Evolutionary conservation across 2,797 vertebrate genomes (phyloP).

Genomic region (Typhlichthys eigenmanni): DNA sequence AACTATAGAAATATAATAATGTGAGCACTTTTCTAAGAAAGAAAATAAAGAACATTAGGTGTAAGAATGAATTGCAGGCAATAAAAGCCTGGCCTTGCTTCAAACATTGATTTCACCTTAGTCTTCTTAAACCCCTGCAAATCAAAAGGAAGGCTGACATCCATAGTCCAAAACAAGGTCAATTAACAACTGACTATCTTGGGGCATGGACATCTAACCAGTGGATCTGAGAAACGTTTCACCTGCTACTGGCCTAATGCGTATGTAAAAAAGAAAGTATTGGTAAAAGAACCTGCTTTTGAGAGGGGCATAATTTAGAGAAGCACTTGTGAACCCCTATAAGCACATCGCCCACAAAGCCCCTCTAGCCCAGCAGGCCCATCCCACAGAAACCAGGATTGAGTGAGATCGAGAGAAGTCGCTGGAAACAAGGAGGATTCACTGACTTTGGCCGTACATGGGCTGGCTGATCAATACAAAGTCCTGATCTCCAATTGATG

Average conservation of each 20-base stretch:
- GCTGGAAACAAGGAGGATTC: slow-evolving; percentile 54
- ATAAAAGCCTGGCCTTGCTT: slow-evolving; percentile 28
- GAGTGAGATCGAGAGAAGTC: slow-evolving; percentile 52
- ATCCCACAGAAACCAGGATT: slow-evolving; percentile 49
- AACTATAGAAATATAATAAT: slow-evolving; percentile 11
- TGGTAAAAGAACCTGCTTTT: slow-evolving; percentile 23
- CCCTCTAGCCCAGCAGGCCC: slow-evolving; percentile 18
- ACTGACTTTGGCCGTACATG: slow-evolving; percentile 63
- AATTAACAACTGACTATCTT: slow-evolving; percentile 30
- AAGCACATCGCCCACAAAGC: slow-evolving; percentile 16
- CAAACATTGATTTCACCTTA: slow-evolving; percentile 13
- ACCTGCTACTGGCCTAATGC: background rate
- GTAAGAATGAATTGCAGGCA: slow-evolving; percentile 30
- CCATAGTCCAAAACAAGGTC: slow-evolving; percentile 3
- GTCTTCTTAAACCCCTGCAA: slow-evolving; percentile 26
- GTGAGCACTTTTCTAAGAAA: background rate
- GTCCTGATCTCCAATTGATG: slow-evolving; percentile 75
- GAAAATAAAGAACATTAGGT: slow-evolving; percentile 26
- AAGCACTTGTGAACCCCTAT: background rate
- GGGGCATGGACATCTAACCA: slow-evolving; percentile 2
- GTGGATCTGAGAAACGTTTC: too few relatives aligned
- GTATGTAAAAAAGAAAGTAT: slow-evolving; percentile 11
- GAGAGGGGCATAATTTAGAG: slow-evolving; percentile 7
- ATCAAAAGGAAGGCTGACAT: background rate
- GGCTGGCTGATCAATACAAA: slow-evolving; percentile 61